Evolutionary conservation across 2,113 vertebrate species (phyloP).

Genomic region (Macheiramphus alcinus): DNA sequence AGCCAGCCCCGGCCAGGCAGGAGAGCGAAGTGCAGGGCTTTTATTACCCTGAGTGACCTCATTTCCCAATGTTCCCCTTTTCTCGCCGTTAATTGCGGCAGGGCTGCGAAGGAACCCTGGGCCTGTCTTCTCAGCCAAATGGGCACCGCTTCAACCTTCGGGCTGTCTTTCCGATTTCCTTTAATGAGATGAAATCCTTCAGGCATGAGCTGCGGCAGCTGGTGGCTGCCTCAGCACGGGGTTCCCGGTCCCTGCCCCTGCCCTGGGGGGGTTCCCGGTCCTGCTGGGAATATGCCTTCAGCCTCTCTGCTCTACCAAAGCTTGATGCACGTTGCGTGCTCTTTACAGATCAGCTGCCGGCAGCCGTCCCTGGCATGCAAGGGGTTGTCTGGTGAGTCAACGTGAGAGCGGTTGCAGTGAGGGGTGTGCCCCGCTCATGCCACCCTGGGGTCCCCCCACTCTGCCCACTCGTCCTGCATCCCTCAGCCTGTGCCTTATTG

Average conservation of each 20-base stretch:
- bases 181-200: conserved; percentile 13
- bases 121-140: not conserved
- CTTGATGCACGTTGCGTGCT: rapidly evolving
- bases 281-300: not conserved
- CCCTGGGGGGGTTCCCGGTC: not conserved
- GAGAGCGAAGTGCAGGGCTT: not conserved
- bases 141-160: not conserved
- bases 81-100: conserved; percentile 1
- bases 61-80: conserved; percentile 28
- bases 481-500: rapidly evolving
- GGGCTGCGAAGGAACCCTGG: not conserved
- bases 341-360: not conserved
- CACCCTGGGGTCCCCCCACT: rapidly evolving
- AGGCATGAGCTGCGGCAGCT: not conserved
- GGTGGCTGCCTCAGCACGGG: not conserved
- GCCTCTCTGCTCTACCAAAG: not conserved
- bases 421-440: too few species aligned
- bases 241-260: not conserved
- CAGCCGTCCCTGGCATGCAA: not conserved
- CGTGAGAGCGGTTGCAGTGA: rapidly evolving
- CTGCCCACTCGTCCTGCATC: not conserved
- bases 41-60: conserved; percentile 39
- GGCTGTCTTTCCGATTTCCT: conserved; percentile 10
- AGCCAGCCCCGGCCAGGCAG: not conserved
- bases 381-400: rapidly evolving